Evolutionary conservation across 2,797 vertebrate genomes (phyloP), one percentile per base, ranked within the genome.

Genomic region (Dermochelys coriacea): DNA sequence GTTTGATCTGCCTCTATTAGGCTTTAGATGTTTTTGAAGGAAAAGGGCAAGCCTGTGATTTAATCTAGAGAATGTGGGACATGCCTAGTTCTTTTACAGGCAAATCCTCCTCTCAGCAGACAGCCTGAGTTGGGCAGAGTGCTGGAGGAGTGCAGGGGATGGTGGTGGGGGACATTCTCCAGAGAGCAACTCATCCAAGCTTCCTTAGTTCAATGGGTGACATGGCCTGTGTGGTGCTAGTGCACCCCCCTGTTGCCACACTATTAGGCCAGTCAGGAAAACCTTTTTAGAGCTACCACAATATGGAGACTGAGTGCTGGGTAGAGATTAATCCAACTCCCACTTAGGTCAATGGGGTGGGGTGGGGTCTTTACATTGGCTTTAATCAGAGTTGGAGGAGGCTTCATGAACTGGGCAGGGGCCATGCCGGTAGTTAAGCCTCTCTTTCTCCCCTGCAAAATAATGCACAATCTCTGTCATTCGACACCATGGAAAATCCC

Each of bases 1-100:
- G 93, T 96, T 97, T 97, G 93, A 96, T 97, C 93, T 96, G 77
- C 59, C 93, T 85, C 80, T 93, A 80, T 34, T 79, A 92, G 86
- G 82, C 74, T 94, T 85, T 83, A 87, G 51, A 74, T 86, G 49
- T 75, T 80, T 97, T 89, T 96, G 87, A 92, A 90, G 29, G 74
- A 91, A 89, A 37, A 59, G 90, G 27, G 88, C 91, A 85, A 61
- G 74, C 29, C 52, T 82, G 75, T 85, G 84, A 31, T 90, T 91
- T 95, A 87, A 85, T 93, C 80, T 82, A 83, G 4, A 77, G 50
- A 10, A n/a, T 37, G 6, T 64, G 51, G 31, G 74, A 74, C 25
- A 50, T 0, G 4, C 29, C 86, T 0, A 0, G 25, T 78, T 51
- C 80, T 93, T 21, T 11, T 0, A 0, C 0, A 37, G 84, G 7